phyloP scores from a whole-genome alignment of 2,113 vertebrate species.

The Barnardius zonarius region DNA sequence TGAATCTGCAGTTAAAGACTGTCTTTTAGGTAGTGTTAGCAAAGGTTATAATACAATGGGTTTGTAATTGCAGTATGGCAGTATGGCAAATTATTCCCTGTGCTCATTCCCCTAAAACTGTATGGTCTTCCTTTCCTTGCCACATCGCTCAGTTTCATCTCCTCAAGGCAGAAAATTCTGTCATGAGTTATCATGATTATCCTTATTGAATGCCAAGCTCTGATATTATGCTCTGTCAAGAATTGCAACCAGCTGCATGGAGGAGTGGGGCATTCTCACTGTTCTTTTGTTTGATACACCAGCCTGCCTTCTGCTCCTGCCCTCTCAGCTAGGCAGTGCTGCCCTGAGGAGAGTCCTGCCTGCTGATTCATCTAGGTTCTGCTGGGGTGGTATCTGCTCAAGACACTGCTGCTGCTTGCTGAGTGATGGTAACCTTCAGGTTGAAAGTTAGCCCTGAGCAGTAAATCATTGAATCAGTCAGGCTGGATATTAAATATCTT shows the following conservation, averaged over 20 bases:
- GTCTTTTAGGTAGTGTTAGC: neutral
- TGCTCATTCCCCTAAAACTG: neutral
- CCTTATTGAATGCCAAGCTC: neutral
- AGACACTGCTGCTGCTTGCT: neutral
- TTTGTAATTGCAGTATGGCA: neutral
- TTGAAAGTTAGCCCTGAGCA: neutral
- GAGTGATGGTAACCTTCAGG: neutral
- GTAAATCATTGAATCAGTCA: neutral
- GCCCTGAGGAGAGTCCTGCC: neutral
- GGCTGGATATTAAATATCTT: neutral
- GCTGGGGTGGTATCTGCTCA: neutral
- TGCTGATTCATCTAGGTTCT: neutral
- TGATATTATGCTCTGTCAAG: neutral
- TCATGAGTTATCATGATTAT: neutral
- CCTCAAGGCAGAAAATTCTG: neutral
- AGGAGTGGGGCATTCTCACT: neutral
- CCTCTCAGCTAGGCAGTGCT: neutral
- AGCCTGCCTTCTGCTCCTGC: neutral
- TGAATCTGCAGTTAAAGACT: neutral
- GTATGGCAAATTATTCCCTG: neutral
- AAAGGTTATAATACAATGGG: neutral
- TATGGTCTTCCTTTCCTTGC: neutral
- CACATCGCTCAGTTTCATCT: neutral
- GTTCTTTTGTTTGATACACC: neutral
- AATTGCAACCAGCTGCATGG: neutral